A percentile compares a stretch with the other conserved stretches of the same genome.
Evolutionary conservation across 1,140 invertebrate species (phyloP).

Genomic region (Saccostrea cuccullata): DNA sequence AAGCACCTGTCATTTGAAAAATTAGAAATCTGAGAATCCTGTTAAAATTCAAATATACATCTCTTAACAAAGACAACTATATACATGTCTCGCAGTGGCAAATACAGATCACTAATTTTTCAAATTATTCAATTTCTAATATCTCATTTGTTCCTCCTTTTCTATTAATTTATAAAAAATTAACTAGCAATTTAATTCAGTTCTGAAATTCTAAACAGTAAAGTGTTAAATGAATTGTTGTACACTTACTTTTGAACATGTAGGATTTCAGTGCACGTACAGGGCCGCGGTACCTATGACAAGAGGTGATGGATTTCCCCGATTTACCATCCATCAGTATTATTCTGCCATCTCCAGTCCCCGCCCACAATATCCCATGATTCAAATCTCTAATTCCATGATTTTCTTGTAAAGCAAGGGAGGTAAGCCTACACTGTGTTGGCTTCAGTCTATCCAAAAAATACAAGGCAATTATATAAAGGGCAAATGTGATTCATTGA

Average conservation of each 20-base stretch:
- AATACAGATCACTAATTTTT: too few species aligned
- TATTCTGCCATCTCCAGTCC: slow-evolving; percentile 70
- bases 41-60: too few species aligned
- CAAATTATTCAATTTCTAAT: too few species aligned
- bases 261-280: slow-evolving; percentile 37
- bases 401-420: slow-evolving; percentile 62
- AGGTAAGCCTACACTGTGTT: slow-evolving; percentile 63
- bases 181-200: too few species aligned
- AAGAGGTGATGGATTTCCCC: slow-evolving; percentile 55
- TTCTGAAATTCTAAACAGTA: too few species aligned
- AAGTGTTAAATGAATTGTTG: too few species aligned
- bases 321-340: slow-evolving; percentile 64
- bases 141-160: too few species aligned
- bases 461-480: slow-evolving; percentile 11
- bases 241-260: not conserved
- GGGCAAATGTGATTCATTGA: not conserved
- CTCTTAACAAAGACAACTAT: too few species aligned
- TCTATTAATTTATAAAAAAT: too few species aligned
- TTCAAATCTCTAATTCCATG: not conserved
- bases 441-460: slow-evolving; percentile 44
- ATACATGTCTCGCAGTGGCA: too few species aligned
- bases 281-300: slow-evolving; percentile 62
- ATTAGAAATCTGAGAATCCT: too few species aligned
- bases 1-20: not conserved
- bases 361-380: slow-evolving; percentile 66